These are phyloP conservation scores for Eulemur mongoz DNA, from an alignment of 2,797 vertebrate genomes.

Conservation along the genomic window DNA sequence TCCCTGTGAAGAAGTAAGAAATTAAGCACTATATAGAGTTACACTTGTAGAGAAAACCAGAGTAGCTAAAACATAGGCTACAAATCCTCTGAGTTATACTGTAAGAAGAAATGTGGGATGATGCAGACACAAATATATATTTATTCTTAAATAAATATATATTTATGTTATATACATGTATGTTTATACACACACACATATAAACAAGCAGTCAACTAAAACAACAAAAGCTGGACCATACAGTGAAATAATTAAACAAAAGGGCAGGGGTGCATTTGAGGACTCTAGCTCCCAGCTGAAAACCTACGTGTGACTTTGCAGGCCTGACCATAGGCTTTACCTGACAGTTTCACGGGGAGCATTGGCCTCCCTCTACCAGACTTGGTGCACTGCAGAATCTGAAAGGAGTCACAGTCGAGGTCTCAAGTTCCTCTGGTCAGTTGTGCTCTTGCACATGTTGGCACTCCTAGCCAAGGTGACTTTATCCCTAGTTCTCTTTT, in stretches of 20 bases:
- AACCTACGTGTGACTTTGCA: not conserved
- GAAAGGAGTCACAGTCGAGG: not conserved
- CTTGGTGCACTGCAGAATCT: not conserved
- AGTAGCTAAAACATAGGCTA: not conserved
- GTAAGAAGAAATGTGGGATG: not conserved
- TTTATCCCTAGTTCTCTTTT: not conserved
- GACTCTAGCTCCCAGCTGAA: not conserved
- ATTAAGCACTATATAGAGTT: not conserved
- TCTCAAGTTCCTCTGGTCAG: not conserved
- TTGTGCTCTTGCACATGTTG: not conserved
- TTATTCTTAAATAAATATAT: too few relatives aligned
- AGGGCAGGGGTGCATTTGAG: not conserved
- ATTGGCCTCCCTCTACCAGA: not conserved
- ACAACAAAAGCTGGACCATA: not conserved
- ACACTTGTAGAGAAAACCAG: not conserved
- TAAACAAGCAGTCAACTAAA: not conserved
- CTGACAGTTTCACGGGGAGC: not conserved
- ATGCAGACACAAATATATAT: not conserved
- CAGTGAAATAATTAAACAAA: too few relatives aligned
- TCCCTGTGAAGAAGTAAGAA: not conserved
- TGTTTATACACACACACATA: not conserved
- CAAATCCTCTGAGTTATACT: not conserved
- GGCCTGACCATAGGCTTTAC: not conserved
- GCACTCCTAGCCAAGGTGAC: not conserved
- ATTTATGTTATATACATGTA: not conserved